Percentiles rank a stretch among this genome's conserved stretches.
Evolutionary conservation across 2,797 vertebrate genomes (phyloP).

Genomic region (Epinephelus awoara): DNA sequence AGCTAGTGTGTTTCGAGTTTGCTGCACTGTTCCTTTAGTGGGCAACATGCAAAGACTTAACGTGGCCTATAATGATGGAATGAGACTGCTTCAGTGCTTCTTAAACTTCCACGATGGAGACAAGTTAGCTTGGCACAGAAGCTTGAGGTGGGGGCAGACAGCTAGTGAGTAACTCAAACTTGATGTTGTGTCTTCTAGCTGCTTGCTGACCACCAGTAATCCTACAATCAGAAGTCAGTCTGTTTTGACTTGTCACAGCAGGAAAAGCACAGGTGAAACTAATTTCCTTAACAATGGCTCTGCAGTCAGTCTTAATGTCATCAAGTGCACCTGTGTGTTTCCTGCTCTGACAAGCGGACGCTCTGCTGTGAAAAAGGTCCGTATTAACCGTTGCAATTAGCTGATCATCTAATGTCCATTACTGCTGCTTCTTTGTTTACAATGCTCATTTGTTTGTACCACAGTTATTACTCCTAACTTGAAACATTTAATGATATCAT

Average conservation of each 20-base stretch:
- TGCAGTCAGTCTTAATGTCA: background rate
- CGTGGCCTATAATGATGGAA: too few relatives aligned
- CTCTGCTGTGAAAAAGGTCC: background rate
- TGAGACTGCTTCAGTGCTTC: too few relatives aligned
- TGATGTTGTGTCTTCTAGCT: background rate
- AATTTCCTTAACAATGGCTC: background rate
- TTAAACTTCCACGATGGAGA: too few relatives aligned
- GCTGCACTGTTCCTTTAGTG: too few relatives aligned
- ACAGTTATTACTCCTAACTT: background rate
- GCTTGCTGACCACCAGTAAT: background rate
- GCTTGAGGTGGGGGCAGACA: background rate
- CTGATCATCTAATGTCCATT: background rate
- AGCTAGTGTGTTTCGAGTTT: too few relatives aligned
- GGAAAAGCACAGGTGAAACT: background rate
- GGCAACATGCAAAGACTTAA: too few relatives aligned
- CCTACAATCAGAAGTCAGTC: background rate
- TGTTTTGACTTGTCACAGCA: background rate
- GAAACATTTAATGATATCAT: background rate
- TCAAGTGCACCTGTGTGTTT: background rate
- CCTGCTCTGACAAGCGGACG: background rate
- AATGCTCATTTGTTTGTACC: background rate
- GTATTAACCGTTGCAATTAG: background rate
- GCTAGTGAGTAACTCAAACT: background rate
- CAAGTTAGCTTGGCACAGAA: too few relatives aligned
- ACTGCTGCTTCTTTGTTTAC: background rate